Base-by-base conservation (phyloP, 2,113 vertebrate genomes). In the Pangasianodon gigas region DNA sequence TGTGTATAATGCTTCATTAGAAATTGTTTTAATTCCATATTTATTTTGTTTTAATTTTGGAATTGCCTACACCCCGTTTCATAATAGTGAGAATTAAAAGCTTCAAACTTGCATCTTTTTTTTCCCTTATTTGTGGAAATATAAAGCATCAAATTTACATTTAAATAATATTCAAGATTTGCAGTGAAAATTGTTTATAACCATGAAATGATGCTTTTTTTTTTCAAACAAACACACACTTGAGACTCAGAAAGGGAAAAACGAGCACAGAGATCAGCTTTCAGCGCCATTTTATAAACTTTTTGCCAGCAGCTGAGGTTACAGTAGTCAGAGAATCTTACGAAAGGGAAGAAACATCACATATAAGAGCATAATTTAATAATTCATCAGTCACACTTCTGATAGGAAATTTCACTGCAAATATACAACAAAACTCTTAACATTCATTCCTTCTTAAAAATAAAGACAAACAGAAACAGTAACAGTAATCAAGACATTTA, bases 1-100 rank as follows among this genome's bases (percentile, higher is more conserved):
- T 97, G 97, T 99, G 98, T 98, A 99, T 97, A 98, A 98, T 99
- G 97, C 96, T 97, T 98, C 96, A 97, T 97, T 97, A 97, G 97
- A 95, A 96, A 96, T 97, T 97, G 97, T 98, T 98, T 99, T 98
- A 97, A 97, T 97, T 97, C 96, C 97, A 97, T 98, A 97, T 99
- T 99, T 99, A 98, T 99, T 97, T 94, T 97, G 97, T 97, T 98
- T 98, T 97, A 96, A 97, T 97, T 97, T 93, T 96, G 97, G 95
- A 96, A 96, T 96, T 96, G 97, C 97, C 96, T 95, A 95, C 96
- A 95, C 97, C 93, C 95, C 95, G 96, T 97, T 96, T 98, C 97
- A 94, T 96, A 95, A 97, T 94, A 96, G 19, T 58, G 97, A 96
- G 95, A 96, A 98, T 96, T 96, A 96, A 96, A 96, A 93, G 93